These are phyloP conservation scores for Drosophila sulfurigaster DNA, from an alignment of 1,140 invertebrate genomes.

Conservation along the genomic window DNA sequence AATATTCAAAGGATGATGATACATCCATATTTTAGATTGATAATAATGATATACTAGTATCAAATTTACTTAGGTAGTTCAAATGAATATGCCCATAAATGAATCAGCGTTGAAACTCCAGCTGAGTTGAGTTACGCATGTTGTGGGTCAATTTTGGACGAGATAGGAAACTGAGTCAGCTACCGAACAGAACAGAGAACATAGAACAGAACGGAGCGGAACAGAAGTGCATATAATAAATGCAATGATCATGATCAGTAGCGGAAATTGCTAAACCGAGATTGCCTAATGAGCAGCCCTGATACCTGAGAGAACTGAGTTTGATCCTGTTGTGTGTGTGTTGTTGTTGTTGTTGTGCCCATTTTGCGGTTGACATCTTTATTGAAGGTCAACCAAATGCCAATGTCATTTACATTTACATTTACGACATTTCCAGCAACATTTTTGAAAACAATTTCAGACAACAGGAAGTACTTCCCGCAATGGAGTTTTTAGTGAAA, in stretches of 20 bases:
- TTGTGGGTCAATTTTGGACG: background rate
- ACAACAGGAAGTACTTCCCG: conserved; percentile 47
- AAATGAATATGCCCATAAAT: too few species aligned
- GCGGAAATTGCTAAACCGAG: conserved; percentile 25
- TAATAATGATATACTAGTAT: too few species aligned
- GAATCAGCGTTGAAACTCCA: too few species aligned
- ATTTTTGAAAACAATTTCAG: background rate
- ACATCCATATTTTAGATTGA: too few species aligned
- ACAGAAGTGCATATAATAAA: background rate
- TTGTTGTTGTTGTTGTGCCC: too few species aligned
- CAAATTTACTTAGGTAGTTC: too few species aligned
- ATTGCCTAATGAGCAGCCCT: conserved; percentile 26
- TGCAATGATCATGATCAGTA: background rate
- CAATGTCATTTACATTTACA: conserved; percentile 37
- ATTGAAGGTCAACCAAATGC: conserved; percentile 44
- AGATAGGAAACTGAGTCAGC: conserved; percentile 31
- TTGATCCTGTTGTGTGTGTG: conserved; percentile 13
- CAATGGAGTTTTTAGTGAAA: background rate
- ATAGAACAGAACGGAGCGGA: background rate
- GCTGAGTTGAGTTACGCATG: too few species aligned
- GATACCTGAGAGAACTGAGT: background rate
- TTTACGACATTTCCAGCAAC: background rate
- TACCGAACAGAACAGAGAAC: background rate
- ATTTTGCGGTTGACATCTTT: conserved; percentile 43
- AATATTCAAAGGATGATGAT: too few species aligned